Percentiles rank a stretch among this genome's conserved stretches.
phyloP scores from a whole-genome alignment of 2,888 invertebrate genomes.

The Torymus texanus region DNA sequence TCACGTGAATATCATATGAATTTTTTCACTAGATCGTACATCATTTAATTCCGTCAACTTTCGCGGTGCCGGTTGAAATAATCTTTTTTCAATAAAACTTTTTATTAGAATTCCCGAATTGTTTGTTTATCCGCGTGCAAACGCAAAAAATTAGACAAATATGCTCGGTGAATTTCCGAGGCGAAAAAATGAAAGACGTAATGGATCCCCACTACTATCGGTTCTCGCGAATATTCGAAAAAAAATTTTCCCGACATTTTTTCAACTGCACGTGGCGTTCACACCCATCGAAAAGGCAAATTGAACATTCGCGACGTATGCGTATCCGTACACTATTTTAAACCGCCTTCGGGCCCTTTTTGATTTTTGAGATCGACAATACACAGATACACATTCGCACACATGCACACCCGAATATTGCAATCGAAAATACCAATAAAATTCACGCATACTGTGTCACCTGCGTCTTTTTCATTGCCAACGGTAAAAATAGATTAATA shows the following conservation, averaged over 20 bases:
- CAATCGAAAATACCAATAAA: slow-evolving; percentile 26
- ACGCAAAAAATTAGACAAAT: too few species aligned
- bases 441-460: neutral
- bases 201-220: neutral
- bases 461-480: too few species aligned
- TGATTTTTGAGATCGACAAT: slow-evolving; percentile 31
- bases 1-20: too few species aligned
- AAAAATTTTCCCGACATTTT: neutral
- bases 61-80: too few species aligned
- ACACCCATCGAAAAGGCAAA: slow-evolving; percentile 10
- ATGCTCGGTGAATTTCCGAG: neutral
- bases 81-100: too few species aligned
- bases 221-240: neutral
- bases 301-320: neutral
- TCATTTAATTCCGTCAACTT: too few species aligned
- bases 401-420: neutral
- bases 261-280: neutral
- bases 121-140: too few species aligned
- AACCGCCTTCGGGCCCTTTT: slow-evolving; percentile 11
- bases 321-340: neutral
- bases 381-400: neutral
- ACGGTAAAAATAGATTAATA: too few species aligned
- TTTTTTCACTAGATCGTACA: too few species aligned
- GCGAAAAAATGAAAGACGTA: neutral
- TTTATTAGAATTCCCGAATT: too few species aligned